These are phyloP conservation scores for Cerastis leucographa DNA, from an alignment of 2,888 invertebrate species.

Conservation along the genomic window DNA sequence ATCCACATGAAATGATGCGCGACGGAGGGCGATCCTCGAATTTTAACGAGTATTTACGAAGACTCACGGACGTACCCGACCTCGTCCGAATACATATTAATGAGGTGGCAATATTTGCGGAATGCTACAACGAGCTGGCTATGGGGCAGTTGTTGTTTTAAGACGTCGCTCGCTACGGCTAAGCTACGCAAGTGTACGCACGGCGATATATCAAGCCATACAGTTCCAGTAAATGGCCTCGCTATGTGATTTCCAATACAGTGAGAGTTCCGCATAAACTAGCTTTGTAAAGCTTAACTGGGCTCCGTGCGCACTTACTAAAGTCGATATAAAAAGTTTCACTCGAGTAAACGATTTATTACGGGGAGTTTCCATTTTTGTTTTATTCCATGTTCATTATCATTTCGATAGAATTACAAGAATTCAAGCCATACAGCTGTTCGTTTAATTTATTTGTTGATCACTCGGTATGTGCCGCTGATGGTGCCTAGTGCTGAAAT, in stretches of 20 bases:
- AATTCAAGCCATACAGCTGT: neutral
- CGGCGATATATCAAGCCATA: too few species aligned
- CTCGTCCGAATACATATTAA: constrained; percentile 47
- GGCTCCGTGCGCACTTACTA: too few species aligned
- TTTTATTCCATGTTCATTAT: neutral
- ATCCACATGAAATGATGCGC: constrained; percentile 44
- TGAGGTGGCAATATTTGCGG: constrained; percentile 46
- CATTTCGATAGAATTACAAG: neutral
- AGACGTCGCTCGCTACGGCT: neutral
- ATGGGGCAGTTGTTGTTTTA: constrained; percentile 19
- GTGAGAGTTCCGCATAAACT: too few species aligned
- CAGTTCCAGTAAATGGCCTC: too few species aligned
- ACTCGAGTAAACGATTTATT: neutral
- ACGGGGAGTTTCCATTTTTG: neutral
- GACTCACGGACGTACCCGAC: constrained; percentile 10
- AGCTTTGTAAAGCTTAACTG: too few species aligned
- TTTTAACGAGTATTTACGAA: constrained; percentile 38
- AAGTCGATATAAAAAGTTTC: neutral
- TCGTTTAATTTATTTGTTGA: neutral
- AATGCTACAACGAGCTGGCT: constrained; percentile 17
- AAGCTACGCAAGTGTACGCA: neutral
- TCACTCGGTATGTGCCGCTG: neutral
- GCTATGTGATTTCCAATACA: too few species aligned
- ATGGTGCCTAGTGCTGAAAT: neutral
- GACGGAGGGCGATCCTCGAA: constrained; percentile 44